Evolutionary conservation across 1,140 invertebrate genomes (phyloP), one percentile per base, ranked within the genome.

Genomic region (Vanessa tameamea): DNA sequence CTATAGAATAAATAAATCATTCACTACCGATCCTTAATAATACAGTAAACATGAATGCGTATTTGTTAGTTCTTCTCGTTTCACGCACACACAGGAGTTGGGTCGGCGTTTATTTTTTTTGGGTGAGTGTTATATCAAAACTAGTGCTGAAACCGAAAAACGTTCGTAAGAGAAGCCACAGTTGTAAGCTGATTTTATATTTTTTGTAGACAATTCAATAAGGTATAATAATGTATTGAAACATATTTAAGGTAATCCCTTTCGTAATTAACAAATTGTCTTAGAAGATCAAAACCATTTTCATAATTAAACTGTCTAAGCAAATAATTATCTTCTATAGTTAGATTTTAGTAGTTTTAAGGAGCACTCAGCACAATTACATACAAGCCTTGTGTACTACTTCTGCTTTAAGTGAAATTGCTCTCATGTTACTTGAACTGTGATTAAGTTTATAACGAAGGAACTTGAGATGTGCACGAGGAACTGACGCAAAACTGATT

Each of bases 1-100:
- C 90, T 92, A 64, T 11, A 53, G 47, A 51, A 69, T 31, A 4
- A 31, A 31, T 31, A 31, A 31, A 31, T 31, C 26, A 31, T 31
- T 31, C 26, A 31, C 26, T 4, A 31, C 26, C 6, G 26, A 31
- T 4, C 26, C 26, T 31, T 31, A 31, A 31, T 3, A 31, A 31
- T 6, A 31, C 2, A 31, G 26, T 4, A 31, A 31, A 31, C 3
- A 31, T 31, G 3, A 6, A 31, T 3, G 26, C 26, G 26, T 31
- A 6, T 31, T 31, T 31, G 26, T 31, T 31, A 4, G 6, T 31
- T 31, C 26, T 31, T 31, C 26, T 31, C 3, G 1, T 31, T 31
- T 31, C 26, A 31, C 6, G 26, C 3, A 31, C 26, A 31, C 3
- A 31, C 26, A 31, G 26, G 26, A 20, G 20, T 1, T 31, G 20